Conservation (phyloP, 2,888 invertebrate species). For the Ormyrus rosae region DNA sequence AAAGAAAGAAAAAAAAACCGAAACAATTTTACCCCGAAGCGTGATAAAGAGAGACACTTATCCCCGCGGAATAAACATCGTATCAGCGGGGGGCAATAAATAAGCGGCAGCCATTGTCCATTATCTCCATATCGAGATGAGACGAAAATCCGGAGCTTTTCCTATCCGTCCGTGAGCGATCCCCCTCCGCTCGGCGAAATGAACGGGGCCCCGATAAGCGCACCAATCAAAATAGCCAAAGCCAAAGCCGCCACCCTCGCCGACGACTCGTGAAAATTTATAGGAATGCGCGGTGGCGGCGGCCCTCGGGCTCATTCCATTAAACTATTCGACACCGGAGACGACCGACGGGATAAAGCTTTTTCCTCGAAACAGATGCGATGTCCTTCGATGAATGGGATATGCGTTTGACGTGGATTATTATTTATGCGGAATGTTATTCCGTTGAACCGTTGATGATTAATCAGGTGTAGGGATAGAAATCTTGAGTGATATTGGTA, state of each 20-base stretch:
- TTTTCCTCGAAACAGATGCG: neutral
- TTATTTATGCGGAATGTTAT: neutral
- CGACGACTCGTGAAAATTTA: slow-evolving; percentile 17
- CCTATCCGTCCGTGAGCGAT: neutral
- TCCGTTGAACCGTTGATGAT: too few relatives aligned
- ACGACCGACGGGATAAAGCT: neutral
- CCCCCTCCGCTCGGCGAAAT: neutral
- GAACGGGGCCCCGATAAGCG: neutral
- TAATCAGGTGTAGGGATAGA: neutral
- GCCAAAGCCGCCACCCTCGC: neutral
- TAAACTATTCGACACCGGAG: neutral
- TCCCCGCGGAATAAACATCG: too few relatives aligned
- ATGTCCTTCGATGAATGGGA: neutral
- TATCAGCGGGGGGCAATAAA: neutral
- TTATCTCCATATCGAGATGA: neutral
- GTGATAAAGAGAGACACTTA: too few relatives aligned
- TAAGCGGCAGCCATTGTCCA: neutral
- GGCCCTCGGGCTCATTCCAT: slow-evolving; percentile 16
- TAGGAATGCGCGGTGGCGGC: slow-evolving; percentile 9
- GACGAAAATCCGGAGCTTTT: slow-evolving; percentile 15
- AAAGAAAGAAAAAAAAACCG: too few relatives aligned
- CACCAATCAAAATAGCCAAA: slow-evolving; percentile 36
- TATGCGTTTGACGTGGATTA: neutral
- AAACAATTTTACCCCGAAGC: too few relatives aligned
- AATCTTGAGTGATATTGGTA: neutral